phyloP scores from a whole-genome alignment of 64 coral and sea anemone genomes.

The Pachyseris speciosa region DNA sequence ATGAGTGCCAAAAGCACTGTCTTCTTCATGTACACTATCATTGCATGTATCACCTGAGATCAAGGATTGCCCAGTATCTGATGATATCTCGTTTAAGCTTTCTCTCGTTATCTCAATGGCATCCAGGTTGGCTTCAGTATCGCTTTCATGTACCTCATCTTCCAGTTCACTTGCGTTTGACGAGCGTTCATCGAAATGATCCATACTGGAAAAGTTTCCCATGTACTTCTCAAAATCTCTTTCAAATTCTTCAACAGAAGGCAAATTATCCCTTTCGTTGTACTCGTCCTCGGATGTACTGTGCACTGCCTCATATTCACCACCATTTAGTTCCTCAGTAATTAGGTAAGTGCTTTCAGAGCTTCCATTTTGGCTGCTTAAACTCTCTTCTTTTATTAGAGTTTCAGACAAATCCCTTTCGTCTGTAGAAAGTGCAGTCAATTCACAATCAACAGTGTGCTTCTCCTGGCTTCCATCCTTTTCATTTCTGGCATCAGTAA shows the following conservation, averaged over 20 bases:
- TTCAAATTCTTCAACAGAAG: slow-evolving; percentile 63
- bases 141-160: not conserved
- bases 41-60: not conserved
- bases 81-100: not conserved
- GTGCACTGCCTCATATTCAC: not conserved
- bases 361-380: not conserved
- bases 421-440: not conserved
- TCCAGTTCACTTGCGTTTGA: not conserved
- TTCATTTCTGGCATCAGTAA: not conserved
- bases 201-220: not conserved
- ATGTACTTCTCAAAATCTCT: slow-evolving; percentile 60
- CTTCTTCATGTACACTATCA: not conserved
- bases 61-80: not conserved
- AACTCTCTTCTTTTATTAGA: not conserved
- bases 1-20: not conserved
- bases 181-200: not conserved
- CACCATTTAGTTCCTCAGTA: not conserved
- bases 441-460: not conserved
- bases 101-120: not conserved
- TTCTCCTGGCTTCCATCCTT: not conserved
- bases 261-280: not conserved
- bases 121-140: too few relatives aligned
- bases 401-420: not conserved
- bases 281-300: not conserved
- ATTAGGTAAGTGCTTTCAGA: not conserved